Percentiles rank a stretch among this genome's conserved stretches.
Conservation (phyloP, 1,140 invertebrate genomes). For the Dinoponera quadriceps region DNA sequence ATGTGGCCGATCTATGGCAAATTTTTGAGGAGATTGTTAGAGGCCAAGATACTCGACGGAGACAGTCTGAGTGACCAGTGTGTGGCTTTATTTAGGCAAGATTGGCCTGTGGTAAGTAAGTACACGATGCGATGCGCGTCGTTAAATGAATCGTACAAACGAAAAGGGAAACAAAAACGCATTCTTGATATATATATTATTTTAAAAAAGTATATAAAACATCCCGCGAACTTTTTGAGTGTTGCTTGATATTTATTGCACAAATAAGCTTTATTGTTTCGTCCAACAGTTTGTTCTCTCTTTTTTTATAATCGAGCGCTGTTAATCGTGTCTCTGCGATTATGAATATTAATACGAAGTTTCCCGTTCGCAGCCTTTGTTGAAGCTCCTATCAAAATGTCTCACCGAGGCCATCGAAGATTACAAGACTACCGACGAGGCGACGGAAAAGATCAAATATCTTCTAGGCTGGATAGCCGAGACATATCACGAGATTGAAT, state of each 20-base stretch:
- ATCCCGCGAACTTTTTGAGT: too few relatives aligned
- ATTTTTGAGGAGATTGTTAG: constrained; percentile 80
- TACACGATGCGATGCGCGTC: neutral
- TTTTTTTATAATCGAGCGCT: too few relatives aligned
- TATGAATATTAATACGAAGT: too few relatives aligned
- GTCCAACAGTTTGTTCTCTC: too few relatives aligned
- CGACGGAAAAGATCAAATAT: constrained; percentile 77
- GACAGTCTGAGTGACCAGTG: constrained; percentile 82
- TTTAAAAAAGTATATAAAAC: too few relatives aligned
- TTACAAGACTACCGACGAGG: constrained; percentile 74
- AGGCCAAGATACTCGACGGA: constrained; percentile 79
- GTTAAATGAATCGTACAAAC: too few relatives aligned
- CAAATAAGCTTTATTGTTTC: too few relatives aligned
- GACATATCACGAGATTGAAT: constrained; percentile 79
- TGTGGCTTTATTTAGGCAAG: constrained; percentile 82
- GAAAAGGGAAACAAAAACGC: too few relatives aligned
- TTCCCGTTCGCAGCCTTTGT: constrained; percentile 71
- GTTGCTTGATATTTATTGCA: too few relatives aligned
- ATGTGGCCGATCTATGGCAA: constrained; percentile 77
- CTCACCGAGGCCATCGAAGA: constrained; percentile 78
- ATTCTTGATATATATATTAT: too few relatives aligned
- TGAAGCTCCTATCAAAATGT: constrained; percentile 81
- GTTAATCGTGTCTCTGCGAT: neutral
- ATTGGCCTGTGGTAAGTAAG: constrained; percentile 83
- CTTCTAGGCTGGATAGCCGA: constrained; percentile 81